Conservation (phyloP, 2,113 vertebrate genomes). For the Rhodinocichla rosea region DNA sequence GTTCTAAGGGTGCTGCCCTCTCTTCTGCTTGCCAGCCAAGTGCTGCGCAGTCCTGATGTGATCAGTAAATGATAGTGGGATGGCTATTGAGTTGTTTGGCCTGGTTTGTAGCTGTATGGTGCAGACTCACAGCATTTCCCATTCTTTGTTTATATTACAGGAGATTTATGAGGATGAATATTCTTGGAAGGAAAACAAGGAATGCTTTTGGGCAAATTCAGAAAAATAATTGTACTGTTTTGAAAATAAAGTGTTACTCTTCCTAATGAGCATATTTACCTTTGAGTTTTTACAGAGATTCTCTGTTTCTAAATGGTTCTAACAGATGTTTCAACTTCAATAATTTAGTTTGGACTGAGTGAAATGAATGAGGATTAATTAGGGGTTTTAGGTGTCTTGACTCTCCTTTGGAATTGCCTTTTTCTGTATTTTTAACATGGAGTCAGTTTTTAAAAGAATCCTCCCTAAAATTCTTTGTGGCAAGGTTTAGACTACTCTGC, state of each 20-base stretch:
- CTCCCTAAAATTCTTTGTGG: neutral
- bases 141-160: neutral
- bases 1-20: neutral
- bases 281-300: neutral
- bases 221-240: neutral
- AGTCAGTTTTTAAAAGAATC: neutral
- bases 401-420: neutral
- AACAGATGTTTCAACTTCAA: neutral
- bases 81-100: neutral
- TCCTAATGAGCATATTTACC: neutral
- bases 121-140: neutral
- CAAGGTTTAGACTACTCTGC: neutral
- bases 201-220: slow-evolving; percentile 11
- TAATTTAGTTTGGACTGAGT: neutral
- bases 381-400: neutral
- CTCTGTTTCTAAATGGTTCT: neutral
- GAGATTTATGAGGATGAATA: neutral
- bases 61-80: neutral
- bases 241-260: neutral
- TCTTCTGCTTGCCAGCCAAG: neutral
- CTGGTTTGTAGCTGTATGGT: neutral
- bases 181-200: slow-evolving; percentile 26
- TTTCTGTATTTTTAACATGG: neutral
- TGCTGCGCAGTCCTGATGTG: neutral
- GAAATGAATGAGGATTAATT: neutral